These are phyloP conservation scores for Limulus polyphemus DNA, from an alignment of 2,888 invertebrate species.

Conservation along the genomic window DNA sequence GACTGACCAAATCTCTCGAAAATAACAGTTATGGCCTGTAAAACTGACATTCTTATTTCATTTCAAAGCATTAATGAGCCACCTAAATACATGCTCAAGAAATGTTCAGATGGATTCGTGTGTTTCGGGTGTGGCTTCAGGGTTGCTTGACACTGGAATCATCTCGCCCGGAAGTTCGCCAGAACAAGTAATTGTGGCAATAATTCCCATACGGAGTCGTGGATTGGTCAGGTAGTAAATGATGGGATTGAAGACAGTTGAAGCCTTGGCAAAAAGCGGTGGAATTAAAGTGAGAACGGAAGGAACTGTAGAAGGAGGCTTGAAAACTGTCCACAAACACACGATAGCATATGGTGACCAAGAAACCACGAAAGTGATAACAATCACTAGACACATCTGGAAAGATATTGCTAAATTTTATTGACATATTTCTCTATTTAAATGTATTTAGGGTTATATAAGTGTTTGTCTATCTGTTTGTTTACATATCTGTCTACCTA, in stretches of 20 bases:
- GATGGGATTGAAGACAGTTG: slow-evolving; percentile 31
- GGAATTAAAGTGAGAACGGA: slow-evolving; percentile 31
- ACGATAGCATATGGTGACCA: slow-evolving; percentile 33
- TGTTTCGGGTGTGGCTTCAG: slow-evolving; percentile 8
- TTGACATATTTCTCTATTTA: too few species aligned
- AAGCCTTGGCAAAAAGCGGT: slow-evolving; percentile 32
- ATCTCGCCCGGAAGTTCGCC: slow-evolving; percentile 6
- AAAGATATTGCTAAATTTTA: slow-evolving; percentile 1
- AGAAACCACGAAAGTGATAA: slow-evolving; percentile 28
- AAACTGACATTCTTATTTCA: too few species aligned
- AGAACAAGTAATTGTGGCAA: slow-evolving; percentile 12
- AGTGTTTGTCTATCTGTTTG: too few species aligned
- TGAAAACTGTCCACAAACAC: slow-evolving; percentile 32
- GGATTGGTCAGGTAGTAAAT: slow-evolving; percentile 28
- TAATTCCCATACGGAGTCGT: slow-evolving; percentile 12
- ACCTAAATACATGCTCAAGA: too few species aligned
- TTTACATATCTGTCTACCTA: too few species aligned
- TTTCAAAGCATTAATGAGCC: too few species aligned
- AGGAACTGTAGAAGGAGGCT: slow-evolving; percentile 28
- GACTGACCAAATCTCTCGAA: too few species aligned
- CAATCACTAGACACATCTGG: slow-evolving; percentile 30
- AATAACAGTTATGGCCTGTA: too few species aligned
- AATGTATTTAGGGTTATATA: too few species aligned
- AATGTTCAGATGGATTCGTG: neutral
- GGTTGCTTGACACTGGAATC: slow-evolving; percentile 13